Evolutionary conservation across 2,888 invertebrate species (phyloP), one percentile per base, ranked within the genome.

Genomic region (Lamellibrachia columna): DNA sequence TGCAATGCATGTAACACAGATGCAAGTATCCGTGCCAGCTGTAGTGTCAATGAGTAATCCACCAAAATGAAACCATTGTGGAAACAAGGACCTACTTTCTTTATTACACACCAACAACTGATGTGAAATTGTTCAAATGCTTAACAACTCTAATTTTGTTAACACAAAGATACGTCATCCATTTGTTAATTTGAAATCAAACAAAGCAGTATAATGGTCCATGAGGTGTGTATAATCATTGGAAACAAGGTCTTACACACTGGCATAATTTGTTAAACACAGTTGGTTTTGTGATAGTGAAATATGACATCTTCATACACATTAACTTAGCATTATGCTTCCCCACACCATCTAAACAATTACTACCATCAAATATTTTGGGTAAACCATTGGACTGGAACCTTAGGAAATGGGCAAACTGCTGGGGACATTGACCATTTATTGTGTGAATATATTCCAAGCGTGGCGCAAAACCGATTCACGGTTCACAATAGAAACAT

Each of bases 51-150:
- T 75, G 75, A 75, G 75, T 75, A 75, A 75, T 75, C 22, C 75
- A 75, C 75, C 75, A 75, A 75, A 75, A 75, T 75, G 75, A 75
- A 75, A 75, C 75, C 75, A 75, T 6, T 75, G 75, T n/a, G 58
- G 15, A 75, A 75, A 75, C 15, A 4, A 15, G 75, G 15, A 22
- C 75, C 75, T 75, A 3, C 4, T 22, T 60, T 60, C 60, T 22
- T 60, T 60, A 11, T 22, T 60, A 22, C 15, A 22, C n/a, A n/a
- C 75, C 15, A 75, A 75, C 22, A 75, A 75, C 75, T 75, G 22
- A 75, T 60, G 3, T 9, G 4, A 60, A 11, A 60, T 15, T 60
- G 60, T 15, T 15, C 11, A 15, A 4, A 15, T 60, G 11, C 22
- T 60, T 60, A 15, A 60, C 60, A 60, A 40, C 40, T 40, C 40